phyloP scores from a whole-genome alignment of 2,113 vertebrate genomes.

The Gobio gobio region DNA sequence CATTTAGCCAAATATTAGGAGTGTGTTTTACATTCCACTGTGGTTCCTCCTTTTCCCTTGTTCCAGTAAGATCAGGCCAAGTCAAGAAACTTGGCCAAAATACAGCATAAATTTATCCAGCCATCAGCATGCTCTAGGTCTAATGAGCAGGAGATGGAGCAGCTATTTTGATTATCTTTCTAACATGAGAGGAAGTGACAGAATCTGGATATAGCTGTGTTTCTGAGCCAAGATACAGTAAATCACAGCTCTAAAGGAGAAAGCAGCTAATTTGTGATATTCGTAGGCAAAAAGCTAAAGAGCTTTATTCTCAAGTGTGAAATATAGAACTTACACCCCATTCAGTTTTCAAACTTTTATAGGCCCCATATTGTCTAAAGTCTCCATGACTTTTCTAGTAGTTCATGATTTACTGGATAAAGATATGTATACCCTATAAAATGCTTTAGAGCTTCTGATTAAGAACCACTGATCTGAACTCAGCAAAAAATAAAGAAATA shows the following conservation, averaged over 20 bases:
- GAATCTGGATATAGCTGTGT: slow-evolving; percentile 46
- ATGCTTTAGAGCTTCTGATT: neutral
- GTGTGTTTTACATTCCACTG: slow-evolving; percentile 27
- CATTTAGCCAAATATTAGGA: slow-evolving; percentile 20
- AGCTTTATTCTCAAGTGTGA: neutral
- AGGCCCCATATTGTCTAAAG: neutral
- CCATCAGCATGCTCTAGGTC: slow-evolving; percentile 57
- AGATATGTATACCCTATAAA: neutral
- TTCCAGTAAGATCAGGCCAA: slow-evolving; percentile 54
- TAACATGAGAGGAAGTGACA: slow-evolving; percentile 49
- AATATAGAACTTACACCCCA: neutral
- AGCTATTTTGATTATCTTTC: slow-evolving; percentile 70
- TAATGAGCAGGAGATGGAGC: slow-evolving; percentile 71
- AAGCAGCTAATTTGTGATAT: neutral
- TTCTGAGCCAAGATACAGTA: slow-evolving; percentile 2
- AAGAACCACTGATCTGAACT: neutral
- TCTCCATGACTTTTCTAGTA: neutral
- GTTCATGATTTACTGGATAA: neutral
- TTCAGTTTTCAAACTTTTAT: neutral
- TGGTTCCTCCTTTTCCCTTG: slow-evolving; percentile 36
- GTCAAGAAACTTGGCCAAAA: slow-evolving; percentile 58
- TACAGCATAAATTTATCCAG: slow-evolving; percentile 70
- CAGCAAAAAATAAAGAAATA: no score
- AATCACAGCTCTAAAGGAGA: neutral
- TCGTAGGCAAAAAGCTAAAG: neutral